phyloP scores from a whole-genome alignment of 1,140 invertebrate genomes.

The Zaprionus nigranus region DNA sequence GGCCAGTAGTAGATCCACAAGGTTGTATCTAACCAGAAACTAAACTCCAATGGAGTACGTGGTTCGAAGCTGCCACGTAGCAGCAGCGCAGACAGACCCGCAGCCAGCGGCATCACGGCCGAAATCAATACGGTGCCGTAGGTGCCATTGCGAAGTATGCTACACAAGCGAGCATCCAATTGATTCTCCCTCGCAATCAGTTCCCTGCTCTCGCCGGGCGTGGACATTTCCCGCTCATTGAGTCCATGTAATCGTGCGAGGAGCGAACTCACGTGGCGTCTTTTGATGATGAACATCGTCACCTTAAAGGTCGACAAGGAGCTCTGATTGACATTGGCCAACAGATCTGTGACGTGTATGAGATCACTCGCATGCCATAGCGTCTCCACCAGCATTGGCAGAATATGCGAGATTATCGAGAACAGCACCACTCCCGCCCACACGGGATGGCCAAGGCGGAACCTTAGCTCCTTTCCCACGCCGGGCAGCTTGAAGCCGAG shows the following conservation, averaged over 20 bases:
- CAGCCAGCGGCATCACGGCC: conserved; percentile 25
- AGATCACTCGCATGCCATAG: conserved; percentile 38
- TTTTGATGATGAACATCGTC: too few relatives aligned
- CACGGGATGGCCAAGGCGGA: conserved; percentile 34
- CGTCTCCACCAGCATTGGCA: conserved; percentile 49
- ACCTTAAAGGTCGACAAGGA: too few relatives aligned
- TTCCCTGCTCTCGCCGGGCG: too few relatives aligned
- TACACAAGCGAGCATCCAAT: conserved; percentile 37
- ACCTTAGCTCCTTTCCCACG: background rate
- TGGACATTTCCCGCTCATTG: too few relatives aligned
- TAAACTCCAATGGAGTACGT: conserved; percentile 57
- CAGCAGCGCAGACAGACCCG: conserved; percentile 18
- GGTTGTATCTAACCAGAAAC: conserved; percentile 34
- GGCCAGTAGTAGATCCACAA: too few relatives aligned
- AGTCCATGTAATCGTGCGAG: too few relatives aligned
- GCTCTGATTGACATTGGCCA: conserved; percentile 35
- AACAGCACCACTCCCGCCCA: conserved; percentile 40
- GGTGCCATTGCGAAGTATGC: conserved; percentile 36
- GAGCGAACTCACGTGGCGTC: too few relatives aligned
- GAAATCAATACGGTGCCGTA: conserved; percentile 31
- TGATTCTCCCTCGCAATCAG: conserved; percentile 15
- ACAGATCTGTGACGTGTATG: conserved; percentile 30
- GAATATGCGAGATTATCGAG: conserved; percentile 42
- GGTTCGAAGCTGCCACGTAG: conserved; percentile 18
- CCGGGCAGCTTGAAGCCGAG: conserved; percentile 38